These are phyloP conservation scores for Malurus elegans DNA, from an alignment of 2,113 vertebrate species.

Conservation along the genomic window DNA sequence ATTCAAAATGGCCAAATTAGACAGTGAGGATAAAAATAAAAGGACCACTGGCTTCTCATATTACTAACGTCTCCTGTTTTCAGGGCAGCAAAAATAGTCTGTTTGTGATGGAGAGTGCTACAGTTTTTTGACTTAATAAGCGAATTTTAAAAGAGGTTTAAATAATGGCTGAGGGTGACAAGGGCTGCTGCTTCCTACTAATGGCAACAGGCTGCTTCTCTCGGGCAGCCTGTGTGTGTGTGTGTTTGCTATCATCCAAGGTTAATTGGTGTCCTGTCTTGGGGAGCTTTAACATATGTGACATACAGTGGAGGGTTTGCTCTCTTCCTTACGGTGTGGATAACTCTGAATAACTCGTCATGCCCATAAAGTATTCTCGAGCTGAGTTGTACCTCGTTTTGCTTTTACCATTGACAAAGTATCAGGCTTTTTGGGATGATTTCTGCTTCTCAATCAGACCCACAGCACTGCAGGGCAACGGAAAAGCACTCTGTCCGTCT, in stretches of 20 bases:
- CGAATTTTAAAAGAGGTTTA: constrained; percentile 33
- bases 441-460: not conserved
- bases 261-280: constrained; percentile 62
- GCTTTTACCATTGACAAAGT: not conserved
- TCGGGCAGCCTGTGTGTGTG: not conserved
- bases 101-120: not conserved
- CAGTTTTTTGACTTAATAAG: not conserved
- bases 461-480: not conserved
- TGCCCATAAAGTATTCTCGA: not conserved
- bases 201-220: constrained; percentile 55
- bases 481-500: not conserved
- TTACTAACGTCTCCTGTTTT: not conserved
- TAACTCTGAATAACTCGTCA: not conserved
- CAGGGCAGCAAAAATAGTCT: not conserved
- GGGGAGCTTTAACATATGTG: constrained; percentile 23
- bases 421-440: not conserved
- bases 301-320: not conserved
- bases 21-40: not conserved
- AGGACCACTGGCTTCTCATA: not conserved
- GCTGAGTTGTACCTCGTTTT: not conserved
- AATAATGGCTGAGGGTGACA: constrained; percentile 39
- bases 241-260: constrained; percentile 48
- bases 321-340: not conserved
- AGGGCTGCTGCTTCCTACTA: constrained; percentile 29
- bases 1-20: constrained; percentile 34